Base-by-base conservation (phyloP, 2,888 invertebrate species). In the Germaria angustata region DNA sequence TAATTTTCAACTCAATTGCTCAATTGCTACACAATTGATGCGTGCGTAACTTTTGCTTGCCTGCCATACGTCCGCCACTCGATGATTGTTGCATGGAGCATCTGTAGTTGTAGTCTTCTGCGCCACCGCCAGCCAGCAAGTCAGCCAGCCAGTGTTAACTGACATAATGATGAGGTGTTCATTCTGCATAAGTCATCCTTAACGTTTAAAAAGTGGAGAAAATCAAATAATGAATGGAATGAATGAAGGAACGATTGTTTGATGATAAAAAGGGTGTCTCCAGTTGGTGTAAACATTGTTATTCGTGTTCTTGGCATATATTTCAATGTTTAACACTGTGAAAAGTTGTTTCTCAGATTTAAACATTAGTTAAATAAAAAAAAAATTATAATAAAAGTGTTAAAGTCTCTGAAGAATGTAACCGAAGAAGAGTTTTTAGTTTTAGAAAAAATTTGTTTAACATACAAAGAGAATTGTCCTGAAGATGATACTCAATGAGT, bases 1-100 rank as follows among this genome's bases (percentile, higher is more conserved):
- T 82, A 22, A 79, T 76, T 59, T 81, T 78, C 61, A 81, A 71
- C 53, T 77, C 81, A 77, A 81, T 80, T 75, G 61, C 71, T 72
- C 81, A 77, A 81, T 75, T 79, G 71, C 57, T 44, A 11, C 41
- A 80, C 75, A 71, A 68, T 71, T 75, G 59, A 65, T 44, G 66
- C 57, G n/a, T 75, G 66, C 51, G 46, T 72, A 72, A 72, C 77
- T 61, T 44, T 39, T 39, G 39, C 36, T 13, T 41, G 36, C 13
- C 28, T 53, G 59, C 6, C 53, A 13, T 17, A 4, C 44, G 17
- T 34, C 22, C 22, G 36, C 46, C 44, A n/a, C n/a, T n/a, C n/a
- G n/a, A n/a, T 17, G 49, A 6, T 24, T 66, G 57, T 20, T 28
- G 59, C 59, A 72, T 49, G 75, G n/a, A 61, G 63, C 36, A 28